These are phyloP conservation scores for Helleia helle DNA, from an alignment of 2,888 invertebrate genomes.

Conservation along the genomic window DNA sequence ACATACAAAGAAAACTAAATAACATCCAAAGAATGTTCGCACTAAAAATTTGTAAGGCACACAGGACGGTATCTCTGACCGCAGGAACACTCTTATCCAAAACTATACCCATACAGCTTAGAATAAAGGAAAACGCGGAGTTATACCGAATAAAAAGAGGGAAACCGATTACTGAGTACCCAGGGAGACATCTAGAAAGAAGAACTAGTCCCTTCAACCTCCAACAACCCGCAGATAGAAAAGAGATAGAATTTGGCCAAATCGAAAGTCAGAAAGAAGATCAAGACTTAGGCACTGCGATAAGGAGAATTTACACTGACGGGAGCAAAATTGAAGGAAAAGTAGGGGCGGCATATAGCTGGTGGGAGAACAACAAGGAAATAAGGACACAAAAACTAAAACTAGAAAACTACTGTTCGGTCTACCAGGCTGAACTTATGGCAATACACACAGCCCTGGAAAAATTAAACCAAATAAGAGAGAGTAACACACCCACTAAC, in stretches of 20 bases:
- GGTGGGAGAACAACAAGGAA: neutral
- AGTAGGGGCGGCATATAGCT: conserved; percentile 8
- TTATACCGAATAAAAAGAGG: conserved; percentile 13
- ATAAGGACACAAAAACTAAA: neutral
- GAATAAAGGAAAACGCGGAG: conserved; percentile 4
- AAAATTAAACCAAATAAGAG: neutral
- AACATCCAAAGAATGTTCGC: conserved; percentile 4
- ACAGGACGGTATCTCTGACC: conserved; percentile 9
- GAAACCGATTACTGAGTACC: neutral
- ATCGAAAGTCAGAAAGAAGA: neutral
- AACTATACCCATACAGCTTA: conserved; percentile 11
- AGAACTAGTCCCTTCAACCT: neutral
- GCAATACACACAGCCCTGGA: neutral
- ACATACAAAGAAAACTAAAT: neutral
- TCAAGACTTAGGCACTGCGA: neutral
- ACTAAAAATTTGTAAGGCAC: conserved; percentile 2
- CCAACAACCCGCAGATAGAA: conserved; percentile 10
- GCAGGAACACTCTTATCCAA: neutral
- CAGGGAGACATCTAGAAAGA: conserved; percentile 10
- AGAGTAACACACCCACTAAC: too few species aligned
- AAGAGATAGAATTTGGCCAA: neutral
- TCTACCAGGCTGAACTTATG: conserved; percentile 13
- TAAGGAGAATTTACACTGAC: conserved; percentile 1
- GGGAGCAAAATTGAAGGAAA: conserved; percentile 10
- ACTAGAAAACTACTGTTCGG: conserved; percentile 5